Conservation (phyloP, 2,797 vertebrate species). For the Notolabrus celidotus region DNA sequence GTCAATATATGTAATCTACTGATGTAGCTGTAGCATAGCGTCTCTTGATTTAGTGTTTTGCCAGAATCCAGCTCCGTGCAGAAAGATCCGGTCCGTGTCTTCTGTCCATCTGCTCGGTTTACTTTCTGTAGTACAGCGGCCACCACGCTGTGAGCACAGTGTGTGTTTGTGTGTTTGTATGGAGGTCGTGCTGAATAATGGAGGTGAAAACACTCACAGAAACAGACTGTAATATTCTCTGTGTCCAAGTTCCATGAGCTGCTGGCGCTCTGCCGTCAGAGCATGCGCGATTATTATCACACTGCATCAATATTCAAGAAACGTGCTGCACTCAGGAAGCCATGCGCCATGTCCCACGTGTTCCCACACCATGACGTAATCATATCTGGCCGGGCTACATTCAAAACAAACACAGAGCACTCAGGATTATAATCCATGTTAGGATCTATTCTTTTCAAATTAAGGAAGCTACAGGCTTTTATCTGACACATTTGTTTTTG, state of each 20-base stretch:
- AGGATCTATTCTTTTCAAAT: too few species aligned
- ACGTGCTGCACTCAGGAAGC: conserved; percentile 12
- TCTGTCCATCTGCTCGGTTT: conserved; percentile 64
- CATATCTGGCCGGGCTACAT: conserved; percentile 12
- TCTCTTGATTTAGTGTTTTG: too few species aligned
- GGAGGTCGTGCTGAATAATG: conserved; percentile 41
- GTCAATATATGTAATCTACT: too few species aligned
- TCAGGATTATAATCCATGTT: too few species aligned
- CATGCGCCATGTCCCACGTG: conserved; percentile 67
- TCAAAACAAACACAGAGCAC: conserved; percentile 18
- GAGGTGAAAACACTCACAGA: background rate
- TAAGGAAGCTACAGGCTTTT: too few species aligned
- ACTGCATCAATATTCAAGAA: background rate
- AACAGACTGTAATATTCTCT: background rate
- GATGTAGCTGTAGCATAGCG: too few species aligned
- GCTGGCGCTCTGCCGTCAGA: background rate
- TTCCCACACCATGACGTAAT: conserved; percentile 69
- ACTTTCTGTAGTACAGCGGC: conserved; percentile 66
- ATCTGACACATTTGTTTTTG: too few species aligned
- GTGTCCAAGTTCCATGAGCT: background rate
- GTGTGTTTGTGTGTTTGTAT: conserved; percentile 2
- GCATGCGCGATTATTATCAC: too few species aligned
- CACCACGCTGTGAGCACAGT: conserved; percentile 49
- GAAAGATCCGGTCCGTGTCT: conserved; percentile 34
- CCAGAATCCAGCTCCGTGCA: conserved; percentile 22